Base-by-base conservation (phyloP, 30 jellyfish, hydroid and myxozoan species). In the Hydractinia echinata region DNA sequence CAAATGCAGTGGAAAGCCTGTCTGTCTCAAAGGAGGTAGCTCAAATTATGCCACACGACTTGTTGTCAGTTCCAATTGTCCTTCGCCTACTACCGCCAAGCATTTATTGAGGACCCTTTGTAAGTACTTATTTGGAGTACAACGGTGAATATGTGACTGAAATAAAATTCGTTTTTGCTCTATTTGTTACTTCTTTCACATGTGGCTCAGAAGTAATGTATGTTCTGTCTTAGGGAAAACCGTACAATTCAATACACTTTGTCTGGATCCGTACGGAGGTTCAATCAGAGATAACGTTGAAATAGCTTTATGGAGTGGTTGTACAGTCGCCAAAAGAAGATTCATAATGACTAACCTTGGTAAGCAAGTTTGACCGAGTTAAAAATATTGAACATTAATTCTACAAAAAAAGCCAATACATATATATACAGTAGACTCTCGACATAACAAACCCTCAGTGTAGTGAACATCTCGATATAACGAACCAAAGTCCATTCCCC, bases 211-310 rank as follows among this genome's bases (percentile, higher is more conserved):
- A 30, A 30, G 44, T 4, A 4, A 66, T 7, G 50, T 0, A 7
- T 64, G 16, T 49, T 4, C 50, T 10, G 61, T 88, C 77, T 49
- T 58, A 79, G 95, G 70, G 72, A 78, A 79, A 4, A 20, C 86
- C 10, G 51, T 90, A 39, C 84, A 81, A 56, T 86, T 81, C 55
- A 82, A 81, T 8, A 74, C 20, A 19, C 76, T 51, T 49, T 90
- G 97, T 53, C 52, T 86, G 15, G 94, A 90, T 67, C 94, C 95
- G 10, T 67, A 20, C 30, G 91, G 91, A 19, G 95, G 97, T 4
- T 53, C 76, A 49, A 76, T 78, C 4, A 80, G 81, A 5, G 88
- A 85, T 58, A 76, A 76, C 50, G 88, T 71, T 58, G 53, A 77
- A 51, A 49, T 90, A 51, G 95, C 73, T 19, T 83, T 90, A 15